Base-by-base conservation (phyloP, 1,140 invertebrate genomes). In the Reticulitermes speratus region DNA sequence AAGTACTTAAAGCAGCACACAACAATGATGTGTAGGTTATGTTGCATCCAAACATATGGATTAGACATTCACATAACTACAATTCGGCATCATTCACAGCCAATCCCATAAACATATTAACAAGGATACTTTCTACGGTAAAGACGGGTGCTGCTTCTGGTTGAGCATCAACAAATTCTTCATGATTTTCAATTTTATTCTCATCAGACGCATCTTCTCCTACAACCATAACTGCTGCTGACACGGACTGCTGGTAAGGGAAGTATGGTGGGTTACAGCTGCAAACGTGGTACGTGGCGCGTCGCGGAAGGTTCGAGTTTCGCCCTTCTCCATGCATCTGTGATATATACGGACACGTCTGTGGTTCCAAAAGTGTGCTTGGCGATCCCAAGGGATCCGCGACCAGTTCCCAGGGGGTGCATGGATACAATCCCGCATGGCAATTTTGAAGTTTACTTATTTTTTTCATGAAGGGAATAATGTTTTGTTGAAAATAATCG, bases 121-220 rank as follows among this genome's bases (percentile, higher is more conserved):
- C 87, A 88, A 88, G 88, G 88, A 88, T 88, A 88, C 88, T 88
- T 88, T 88, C 88, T 55, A 89, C 81, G 1, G 87, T 87, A 82
- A 88, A 89, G 16, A 88, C 82, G 11, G 84, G 86, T 55, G 82
- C 69, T 45, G 82, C 0, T 83, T 83, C 82, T 44, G 21, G 7
- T 23, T 83, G 38, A 2, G 83, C n/a, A 32, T 86, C 52, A 87
- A 48, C 85, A 75, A 75, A 75, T 65, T 87, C 88, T 38, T 86
- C 86, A 21, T 86, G 45, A 84, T 85, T 85, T 52, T 86, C 85
- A 84, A 83, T 81, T 86, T 84, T 82, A 30, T 83, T 87, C 84
- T 87, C 87, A 21, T 65, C 84, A 59, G 86, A 86, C 30, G 52
- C 59, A 16, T 81, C 69, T 32, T 86, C 82, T 12, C 23, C 44